Evolutionary conservation across 2,888 invertebrate genomes (phyloP), one percentile per base, ranked within the genome.

Genomic region (Chironomus tentans): DNA sequence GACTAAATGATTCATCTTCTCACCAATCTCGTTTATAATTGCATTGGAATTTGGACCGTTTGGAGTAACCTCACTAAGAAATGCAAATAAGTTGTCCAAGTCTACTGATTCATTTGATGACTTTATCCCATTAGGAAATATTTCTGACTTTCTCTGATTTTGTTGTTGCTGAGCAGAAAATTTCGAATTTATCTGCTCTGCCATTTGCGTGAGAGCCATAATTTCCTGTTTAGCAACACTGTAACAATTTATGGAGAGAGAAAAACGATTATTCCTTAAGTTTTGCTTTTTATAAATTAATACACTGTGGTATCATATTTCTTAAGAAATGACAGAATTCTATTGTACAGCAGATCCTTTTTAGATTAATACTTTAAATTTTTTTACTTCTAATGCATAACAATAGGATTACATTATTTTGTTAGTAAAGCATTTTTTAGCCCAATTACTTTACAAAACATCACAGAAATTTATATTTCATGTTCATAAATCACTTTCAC

Each of bases 51-150:
- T 88, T 13, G 85, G 86, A 4, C 84, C 82, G 47, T 85, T 86
- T 1, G 86, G 86, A 77, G 88, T 87, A 56, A 92, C 91, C 79
- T 95, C 95, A 0, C 93, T 93, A 22, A 95, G 86, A 84, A 95
- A 95, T 77, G 94, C 94, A 84, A 95, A 95, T 80, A 95, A 85
- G 83, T 94, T 94, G 83, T 95, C 95, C 80, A 95, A 84, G 82
- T 95, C 94, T 0, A 95, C 92, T 0, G 92, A 91, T 80, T 93
- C 93, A 7, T 89, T 84, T 18, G 76, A 69, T 21, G 76, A 72
- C 47, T 77, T 77, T 10, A 78, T 65, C 6, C 77, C 77, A 21
- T 48, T 48, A 2, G 47, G n/a, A 12, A 28, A 15, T 18, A 48
- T 61, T 22, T 74, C 68, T 7, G 74, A 21, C 47, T 68, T 68